Conservation (phyloP, 2,888 invertebrate genomes). For the Cynaeus angustus region DNA sequence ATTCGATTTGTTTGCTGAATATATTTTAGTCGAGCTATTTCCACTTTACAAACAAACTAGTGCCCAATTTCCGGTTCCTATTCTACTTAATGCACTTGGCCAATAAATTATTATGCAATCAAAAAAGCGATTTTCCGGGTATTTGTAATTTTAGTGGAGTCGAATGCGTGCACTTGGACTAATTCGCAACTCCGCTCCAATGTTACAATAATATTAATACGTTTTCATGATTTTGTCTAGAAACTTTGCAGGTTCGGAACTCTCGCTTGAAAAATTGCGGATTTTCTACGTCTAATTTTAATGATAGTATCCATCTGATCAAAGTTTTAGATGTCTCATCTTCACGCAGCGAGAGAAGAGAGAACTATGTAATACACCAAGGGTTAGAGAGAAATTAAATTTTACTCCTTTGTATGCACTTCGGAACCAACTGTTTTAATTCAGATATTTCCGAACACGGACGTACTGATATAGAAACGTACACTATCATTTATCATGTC, state of each 20-base stretch:
- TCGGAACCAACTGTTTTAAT: too few relatives aligned
- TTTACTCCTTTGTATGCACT: too few relatives aligned
- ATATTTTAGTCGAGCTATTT: conserved; percentile 38
- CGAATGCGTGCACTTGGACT: conserved; percentile 9
- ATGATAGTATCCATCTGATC: not conserved
- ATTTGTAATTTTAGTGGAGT: not conserved
- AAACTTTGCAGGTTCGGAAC: too few relatives aligned
- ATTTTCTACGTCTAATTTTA: too few relatives aligned
- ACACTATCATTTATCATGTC: too few relatives aligned
- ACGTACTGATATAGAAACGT: too few relatives aligned
- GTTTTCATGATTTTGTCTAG: too few relatives aligned
- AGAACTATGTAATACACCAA: too few relatives aligned
- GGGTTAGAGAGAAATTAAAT: too few relatives aligned
- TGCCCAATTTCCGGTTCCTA: conserved; percentile 42
- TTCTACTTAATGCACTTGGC: conserved; percentile 30
- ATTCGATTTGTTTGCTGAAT: conserved; percentile 37
- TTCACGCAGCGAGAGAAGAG: not conserved
- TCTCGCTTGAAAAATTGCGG: too few relatives aligned
- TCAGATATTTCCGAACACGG: too few relatives aligned
- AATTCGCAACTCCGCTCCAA: not conserved
- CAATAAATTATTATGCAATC: conserved; percentile 20
- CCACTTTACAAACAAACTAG: conserved; percentile 39
- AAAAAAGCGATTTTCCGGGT: conserved; percentile 6
- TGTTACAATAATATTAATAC: too few relatives aligned
- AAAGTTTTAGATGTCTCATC: not conserved